A percentile compares a stretch with the other conserved stretches of the same genome.
Evolutionary conservation across 2,113 vertebrate species (phyloP).

Genomic region (Mormyrus lacerda): DNA sequence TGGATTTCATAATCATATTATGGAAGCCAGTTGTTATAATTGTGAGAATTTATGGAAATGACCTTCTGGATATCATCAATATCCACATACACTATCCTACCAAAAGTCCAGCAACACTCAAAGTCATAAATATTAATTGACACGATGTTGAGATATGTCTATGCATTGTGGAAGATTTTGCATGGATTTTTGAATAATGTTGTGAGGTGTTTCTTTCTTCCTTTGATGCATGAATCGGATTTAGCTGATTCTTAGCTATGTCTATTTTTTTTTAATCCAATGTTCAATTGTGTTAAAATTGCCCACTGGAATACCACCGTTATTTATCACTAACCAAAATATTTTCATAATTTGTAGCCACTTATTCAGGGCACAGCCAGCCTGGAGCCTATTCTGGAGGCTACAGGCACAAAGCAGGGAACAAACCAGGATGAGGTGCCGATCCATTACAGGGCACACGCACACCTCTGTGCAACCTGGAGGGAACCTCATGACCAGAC

Average conservation of each 20-base stretch:
- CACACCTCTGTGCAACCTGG: background rate
- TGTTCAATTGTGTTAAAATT: background rate
- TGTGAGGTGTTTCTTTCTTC: background rate
- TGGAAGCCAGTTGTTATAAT: background rate
- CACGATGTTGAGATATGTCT: background rate
- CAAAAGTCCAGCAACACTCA: background rate
- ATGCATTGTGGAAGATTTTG: background rate
- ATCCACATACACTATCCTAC: background rate
- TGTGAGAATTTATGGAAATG: background rate
- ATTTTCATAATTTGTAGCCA: background rate
- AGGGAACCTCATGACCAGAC: background rate
- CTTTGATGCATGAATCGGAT: background rate
- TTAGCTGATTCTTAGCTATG: background rate
- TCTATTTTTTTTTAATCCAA: background rate
- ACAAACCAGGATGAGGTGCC: background rate
- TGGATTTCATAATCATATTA: background rate
- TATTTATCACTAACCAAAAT: background rate
- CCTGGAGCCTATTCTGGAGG: background rate
- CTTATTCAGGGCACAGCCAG: background rate
- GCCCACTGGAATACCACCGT: background rate
- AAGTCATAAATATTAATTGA: background rate
- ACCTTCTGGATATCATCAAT: background rate
- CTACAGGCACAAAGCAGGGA: background rate
- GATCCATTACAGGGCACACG: background rate
- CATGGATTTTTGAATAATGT: background rate